Percentiles rank a stretch among this genome's conserved stretches.
Conservation (phyloP, 2,888 invertebrate genomes). For the Odontocolon sp. region DNA sequence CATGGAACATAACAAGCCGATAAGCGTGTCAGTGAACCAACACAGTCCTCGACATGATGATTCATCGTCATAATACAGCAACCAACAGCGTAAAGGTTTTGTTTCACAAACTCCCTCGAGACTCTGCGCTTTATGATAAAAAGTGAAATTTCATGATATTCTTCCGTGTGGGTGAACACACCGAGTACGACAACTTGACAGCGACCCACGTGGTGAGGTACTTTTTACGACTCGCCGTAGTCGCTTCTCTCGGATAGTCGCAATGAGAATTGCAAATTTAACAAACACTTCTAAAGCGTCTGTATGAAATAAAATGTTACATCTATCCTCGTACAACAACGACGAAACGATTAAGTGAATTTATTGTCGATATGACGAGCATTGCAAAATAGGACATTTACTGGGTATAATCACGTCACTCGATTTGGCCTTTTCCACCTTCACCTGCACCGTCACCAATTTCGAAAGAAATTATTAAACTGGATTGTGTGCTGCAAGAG, state of each 20-base stretch:
- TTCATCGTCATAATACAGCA: slow-evolving; percentile 43
- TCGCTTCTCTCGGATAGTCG: background rate
- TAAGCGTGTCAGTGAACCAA: slow-evolving; percentile 41
- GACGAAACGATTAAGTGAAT: slow-evolving; percentile 1
- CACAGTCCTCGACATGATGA: slow-evolving; percentile 36
- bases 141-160: slow-evolving; percentile 2
- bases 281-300: background rate
- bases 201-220: slow-evolving; percentile 21
- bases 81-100: slow-evolving; percentile 8
- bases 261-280: slow-evolving; percentile 21
- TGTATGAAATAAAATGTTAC: background rate
- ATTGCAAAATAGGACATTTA: background rate
- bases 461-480: slow-evolving; percentile 41
- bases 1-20: slow-evolving; percentile 26
- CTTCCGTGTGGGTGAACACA: slow-evolving; percentile 13
- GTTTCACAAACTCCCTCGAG: slow-evolving; percentile 51
- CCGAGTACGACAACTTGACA: background rate
- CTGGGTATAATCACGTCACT: background rate
- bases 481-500: slow-evolving; percentile 14
- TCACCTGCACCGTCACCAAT: background rate
- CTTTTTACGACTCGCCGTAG: slow-evolving; percentile 35
- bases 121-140: background rate
- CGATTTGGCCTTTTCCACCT: slow-evolving; percentile 8
- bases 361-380: background rate
- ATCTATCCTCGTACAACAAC: background rate